Conservation (phyloP, 2,113 vertebrate species). For the Podarcis raffonei region DNA sequence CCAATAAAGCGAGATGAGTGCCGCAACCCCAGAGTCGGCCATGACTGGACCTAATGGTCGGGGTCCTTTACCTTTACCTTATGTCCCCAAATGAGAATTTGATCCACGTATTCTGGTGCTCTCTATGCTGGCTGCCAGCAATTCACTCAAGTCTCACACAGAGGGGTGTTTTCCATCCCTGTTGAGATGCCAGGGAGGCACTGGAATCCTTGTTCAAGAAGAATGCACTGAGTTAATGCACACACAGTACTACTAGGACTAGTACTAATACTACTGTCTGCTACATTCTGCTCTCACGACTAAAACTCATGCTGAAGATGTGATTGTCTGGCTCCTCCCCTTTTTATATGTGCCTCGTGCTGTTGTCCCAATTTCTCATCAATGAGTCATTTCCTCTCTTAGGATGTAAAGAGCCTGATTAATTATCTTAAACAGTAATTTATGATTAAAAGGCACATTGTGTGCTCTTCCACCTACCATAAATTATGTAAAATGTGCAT, state of each 20-base stretch:
- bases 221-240: not conserved
- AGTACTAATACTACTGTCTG: too few relatives aligned
- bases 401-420: constrained; percentile 30
- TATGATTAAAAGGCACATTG: constrained; percentile 34
- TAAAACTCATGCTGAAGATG: not conserved
- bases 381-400: constrained; percentile 23
- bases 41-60: too few relatives aligned
- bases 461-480: constrained; percentile 26
- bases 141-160: not conserved
- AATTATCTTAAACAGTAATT: constrained; percentile 36
- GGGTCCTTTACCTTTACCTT: too few relatives aligned
- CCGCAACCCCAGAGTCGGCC: too few relatives aligned
- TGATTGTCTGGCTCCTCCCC: constrained; percentile 4
- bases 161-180: not conserved
- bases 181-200: too few relatives aligned
- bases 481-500: constrained; percentile 22
- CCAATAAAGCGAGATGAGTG: too few relatives aligned
- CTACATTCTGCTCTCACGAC: not conserved
- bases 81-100: not conserved
- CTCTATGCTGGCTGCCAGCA: too few relatives aligned
- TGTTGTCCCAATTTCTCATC: constrained; percentile 27
- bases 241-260: not conserved
- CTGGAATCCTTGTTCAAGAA: not conserved
- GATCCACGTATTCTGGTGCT: not conserved
- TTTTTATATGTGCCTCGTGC: not conserved